Base-by-base conservation (phyloP, 2,888 invertebrate species). In the Sphaeridia pumilis region DNA sequence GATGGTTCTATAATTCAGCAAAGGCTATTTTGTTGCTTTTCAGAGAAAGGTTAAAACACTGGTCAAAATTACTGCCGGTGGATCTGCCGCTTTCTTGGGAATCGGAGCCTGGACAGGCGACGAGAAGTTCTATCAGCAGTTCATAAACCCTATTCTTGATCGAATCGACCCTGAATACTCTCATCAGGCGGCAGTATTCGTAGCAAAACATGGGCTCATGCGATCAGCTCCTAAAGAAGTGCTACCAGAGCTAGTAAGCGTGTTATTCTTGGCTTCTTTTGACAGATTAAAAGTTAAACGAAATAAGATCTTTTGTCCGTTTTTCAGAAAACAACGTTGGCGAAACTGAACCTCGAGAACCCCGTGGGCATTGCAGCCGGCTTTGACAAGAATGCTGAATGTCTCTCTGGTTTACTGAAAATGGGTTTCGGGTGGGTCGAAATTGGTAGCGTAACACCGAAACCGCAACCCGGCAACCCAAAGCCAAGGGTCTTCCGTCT, bases 281-380 rank as follows among this genome's bases (percentile, higher is more conserved):
- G n/a, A n/a, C n/a, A n/a, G n/a, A n/a, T n/a, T n/a, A n/a, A n/a
- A n/a, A n/a, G n/a, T n/a, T n/a, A n/a, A n/a, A n/a, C n/a, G n/a
- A n/a, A n/a, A n/a, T n/a, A n/a, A n/a, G n/a, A n/a, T n/a, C n/a
- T n/a, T n/a, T n/a, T n/a, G n/a, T n/a, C n/a, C n/a, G n/a, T n/a
- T n/a, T n/a, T 66, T 70, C 69, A 87, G 86, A 76, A 77, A 68
- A 82, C 83, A 0, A 76, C 73, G 49, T 74, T 93, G 44, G 83
- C 87, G 69, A 79, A 80, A 22, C 74, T 79, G 57, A 70, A 80
- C 14, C 79, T 98, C 57, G 74, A 76, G 50, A 95, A 93, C 74
- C 97, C 97, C 0, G 72, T 98, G 64, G 97, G 98, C n/a, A 81
- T 98, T 67, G 97, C 97, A 25, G 98, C 97, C 53, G 98, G 97